Evolutionary conservation across 2,797 vertebrate species (phyloP), one percentile per base, ranked within the genome.

Genomic region (Otolemur crassicaudatus): DNA sequence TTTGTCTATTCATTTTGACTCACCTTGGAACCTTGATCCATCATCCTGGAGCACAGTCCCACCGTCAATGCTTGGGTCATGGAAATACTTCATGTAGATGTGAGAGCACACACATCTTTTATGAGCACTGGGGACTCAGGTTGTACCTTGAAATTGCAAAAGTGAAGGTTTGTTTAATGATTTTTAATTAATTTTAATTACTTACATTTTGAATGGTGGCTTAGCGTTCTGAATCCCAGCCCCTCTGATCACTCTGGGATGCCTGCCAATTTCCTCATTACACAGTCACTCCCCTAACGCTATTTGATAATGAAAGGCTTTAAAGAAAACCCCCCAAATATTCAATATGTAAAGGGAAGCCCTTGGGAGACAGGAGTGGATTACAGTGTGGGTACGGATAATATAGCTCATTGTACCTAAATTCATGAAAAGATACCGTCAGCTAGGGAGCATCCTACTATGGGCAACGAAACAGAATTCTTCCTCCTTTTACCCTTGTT

Each of bases 141-240:
- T 49, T 90, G 87, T 94, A 97, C 72, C n/a, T 96, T 85, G 92
- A 90, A 97, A 85, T 31, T 46, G 87, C 80, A 91, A 95, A 97
- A 95, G 46, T 4, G 56, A 97, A 96, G 97, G 90, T 97, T 97
- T 97, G 94, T 93, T 97, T 97, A 96, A 97, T 97, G 98, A 96
- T 97, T 98, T 98, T 98, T 98, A 98, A 98, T 98, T 98, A 98
- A 98, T 98, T 98, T 97, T 98, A 98, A 98, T 98, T 97, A 97
- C 95, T 98, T 98, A 94, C 65, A 23, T 96, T 97, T 96, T 83
- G 94, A 98, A 97, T 70, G 5, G 94, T 94, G 88, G 96, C 96
- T 98, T 98, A 97, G 97, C 94, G 93, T 97, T 69, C 90, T 96
- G 97, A 97, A 94, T 97, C 95, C 90, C 97, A 98, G 94, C 92